phyloP scores from a whole-genome alignment of 1,140 invertebrate genomes.

The Conus ventricosus region DNA sequence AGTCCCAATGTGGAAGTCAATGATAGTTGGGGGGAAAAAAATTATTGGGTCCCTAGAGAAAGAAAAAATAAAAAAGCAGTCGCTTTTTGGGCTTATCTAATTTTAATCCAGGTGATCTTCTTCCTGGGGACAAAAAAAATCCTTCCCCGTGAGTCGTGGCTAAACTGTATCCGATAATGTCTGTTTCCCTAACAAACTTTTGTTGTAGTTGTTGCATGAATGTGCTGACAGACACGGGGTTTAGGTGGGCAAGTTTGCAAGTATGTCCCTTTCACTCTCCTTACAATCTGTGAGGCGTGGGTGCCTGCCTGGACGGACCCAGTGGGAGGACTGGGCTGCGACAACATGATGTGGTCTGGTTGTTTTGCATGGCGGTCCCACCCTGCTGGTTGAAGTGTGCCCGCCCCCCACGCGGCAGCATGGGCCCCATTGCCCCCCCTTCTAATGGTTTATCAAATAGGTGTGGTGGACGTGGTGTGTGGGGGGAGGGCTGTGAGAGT shows the following conservation, averaged over 20 bases:
- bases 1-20: too few species aligned
- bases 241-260: not conserved
- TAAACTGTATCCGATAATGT: not conserved
- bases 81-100: too few species aligned
- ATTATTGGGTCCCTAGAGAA: too few species aligned
- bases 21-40: too few species aligned
- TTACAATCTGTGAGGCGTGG: constrained; percentile 93
- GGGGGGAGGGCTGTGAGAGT: not conserved
- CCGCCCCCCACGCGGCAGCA: constrained; percentile 55
- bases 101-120: too few species aligned
- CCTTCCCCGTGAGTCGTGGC: too few species aligned
- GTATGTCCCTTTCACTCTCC: not conserved
- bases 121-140: too few species aligned
- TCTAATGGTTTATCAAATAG: constrained; percentile 46
- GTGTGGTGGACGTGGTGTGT: not conserved
- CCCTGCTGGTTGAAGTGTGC: constrained; percentile 78
- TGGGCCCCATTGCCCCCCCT: constrained; percentile 54
- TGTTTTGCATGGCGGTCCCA: constrained; percentile 88
- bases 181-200: not conserved
- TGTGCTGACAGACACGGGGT: not conserved
- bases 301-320: constrained; percentile 94
- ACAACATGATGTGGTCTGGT: constrained; percentile 97
- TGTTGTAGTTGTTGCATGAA: not conserved
- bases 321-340: constrained; percentile 96
- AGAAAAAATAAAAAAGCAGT: too few species aligned